phyloP scores from a whole-genome alignment of 2,113 vertebrate species.

The Rhombomys opimus region DNA sequence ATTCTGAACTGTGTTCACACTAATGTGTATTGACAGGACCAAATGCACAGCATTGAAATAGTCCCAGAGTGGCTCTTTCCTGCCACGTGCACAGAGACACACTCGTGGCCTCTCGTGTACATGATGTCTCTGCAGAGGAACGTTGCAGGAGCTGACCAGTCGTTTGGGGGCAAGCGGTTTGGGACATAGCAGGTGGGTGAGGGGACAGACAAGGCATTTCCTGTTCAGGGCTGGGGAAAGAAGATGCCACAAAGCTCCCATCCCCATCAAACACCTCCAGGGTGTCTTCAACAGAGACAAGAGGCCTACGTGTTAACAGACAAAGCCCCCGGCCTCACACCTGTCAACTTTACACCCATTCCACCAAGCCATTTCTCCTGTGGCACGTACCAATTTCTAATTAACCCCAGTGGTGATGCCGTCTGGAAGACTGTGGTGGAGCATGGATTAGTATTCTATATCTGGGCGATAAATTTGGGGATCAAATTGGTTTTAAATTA shows the following conservation, averaged over 20 bases:
- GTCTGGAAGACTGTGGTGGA: slow-evolving; percentile 66
- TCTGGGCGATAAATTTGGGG: slow-evolving; percentile 78
- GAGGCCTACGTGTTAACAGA: not conserved
- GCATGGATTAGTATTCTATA: slow-evolving; percentile 82
- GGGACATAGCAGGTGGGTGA: slow-evolving; percentile 62
- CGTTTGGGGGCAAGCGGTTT: slow-evolving; percentile 76
- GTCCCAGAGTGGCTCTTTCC: slow-evolving; percentile 70
- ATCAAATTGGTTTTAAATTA: slow-evolving; percentile 85
- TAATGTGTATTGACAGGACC: slow-evolving; percentile 80
- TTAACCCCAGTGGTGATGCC: slow-evolving; percentile 81
- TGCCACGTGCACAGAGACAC: not conserved
- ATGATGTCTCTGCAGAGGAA: not conserved
- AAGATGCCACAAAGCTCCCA: not conserved
- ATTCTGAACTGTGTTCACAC: slow-evolving; percentile 76
- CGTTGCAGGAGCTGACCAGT: slow-evolving; percentile 76
- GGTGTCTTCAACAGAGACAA: not conserved
- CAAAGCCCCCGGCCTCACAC: slow-evolving; percentile 39
- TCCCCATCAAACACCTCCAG: not conserved
- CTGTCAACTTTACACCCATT: not conserved
- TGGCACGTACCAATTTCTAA: slow-evolving; percentile 76
- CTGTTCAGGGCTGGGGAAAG: not conserved
- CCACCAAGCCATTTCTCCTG: slow-evolving; percentile 74
- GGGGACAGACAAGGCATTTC: not conserved
- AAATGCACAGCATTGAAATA: slow-evolving; percentile 77
- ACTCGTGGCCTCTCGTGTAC: too few species aligned